A percentile compares a stretch with the other conserved stretches of the same genome.
Conservation (phyloP, 2,113 vertebrate genomes). For the Ciconia boyciana region DNA sequence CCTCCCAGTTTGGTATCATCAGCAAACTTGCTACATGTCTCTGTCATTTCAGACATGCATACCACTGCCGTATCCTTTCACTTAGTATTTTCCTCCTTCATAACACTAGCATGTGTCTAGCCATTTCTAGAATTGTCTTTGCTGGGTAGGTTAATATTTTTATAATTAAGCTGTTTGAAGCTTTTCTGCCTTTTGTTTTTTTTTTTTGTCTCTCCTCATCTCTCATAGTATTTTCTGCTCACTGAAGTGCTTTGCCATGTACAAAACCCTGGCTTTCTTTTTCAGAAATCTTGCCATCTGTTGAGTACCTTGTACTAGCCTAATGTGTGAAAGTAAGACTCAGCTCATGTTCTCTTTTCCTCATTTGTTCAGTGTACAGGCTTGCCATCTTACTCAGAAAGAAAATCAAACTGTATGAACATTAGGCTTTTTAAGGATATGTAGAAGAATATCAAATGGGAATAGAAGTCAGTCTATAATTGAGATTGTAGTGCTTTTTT, state of each 20-base stretch:
- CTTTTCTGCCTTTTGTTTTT: background rate
- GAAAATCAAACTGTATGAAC: background rate
- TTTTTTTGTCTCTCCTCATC: background rate
- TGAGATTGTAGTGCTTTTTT: background rate
- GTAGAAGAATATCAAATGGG: background rate
- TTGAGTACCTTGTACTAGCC: background rate
- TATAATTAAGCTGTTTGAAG: background rate
- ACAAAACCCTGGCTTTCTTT: constrained; percentile 3
- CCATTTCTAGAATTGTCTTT: background rate
- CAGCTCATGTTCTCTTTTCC: background rate
- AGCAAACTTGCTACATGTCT: background rate
- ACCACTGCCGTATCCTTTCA: background rate
- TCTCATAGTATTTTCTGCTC: constrained; percentile 19
- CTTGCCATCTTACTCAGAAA: background rate
- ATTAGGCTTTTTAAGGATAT: background rate
- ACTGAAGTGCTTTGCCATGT: background rate
- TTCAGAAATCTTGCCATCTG: constrained; percentile 41
- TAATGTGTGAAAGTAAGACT: background rate
- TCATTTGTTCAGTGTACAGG: background rate
- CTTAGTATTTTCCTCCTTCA: background rate
- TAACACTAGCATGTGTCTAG: background rate
- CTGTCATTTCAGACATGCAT: background rate
- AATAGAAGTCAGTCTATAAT: background rate
- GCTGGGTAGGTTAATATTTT: background rate
- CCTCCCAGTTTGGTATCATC: background rate